Percentiles rank a stretch among this genome's conserved stretches.
phyloP scores from a whole-genome alignment of 2,888 invertebrate genomes.

The Aethes cnicana region DNA sequence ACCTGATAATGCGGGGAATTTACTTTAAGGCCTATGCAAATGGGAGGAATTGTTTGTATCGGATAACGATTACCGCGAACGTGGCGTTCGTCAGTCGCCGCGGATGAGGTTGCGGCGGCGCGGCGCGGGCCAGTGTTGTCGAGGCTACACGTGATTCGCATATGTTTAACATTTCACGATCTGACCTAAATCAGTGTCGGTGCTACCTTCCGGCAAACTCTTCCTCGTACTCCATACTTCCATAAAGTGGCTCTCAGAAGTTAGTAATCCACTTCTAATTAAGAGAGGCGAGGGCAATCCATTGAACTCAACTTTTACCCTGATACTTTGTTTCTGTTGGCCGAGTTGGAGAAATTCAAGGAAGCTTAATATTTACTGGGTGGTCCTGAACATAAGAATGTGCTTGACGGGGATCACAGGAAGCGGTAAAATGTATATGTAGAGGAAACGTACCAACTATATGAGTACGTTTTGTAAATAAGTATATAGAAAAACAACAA shows the following conservation, averaged over 20 bases:
- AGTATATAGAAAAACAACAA: too few relatives aligned
- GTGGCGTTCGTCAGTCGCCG: conserved; percentile 3
- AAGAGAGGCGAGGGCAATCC: conserved; percentile 10
- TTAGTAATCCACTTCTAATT: conserved; percentile 25
- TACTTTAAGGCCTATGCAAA: conserved; percentile 21
- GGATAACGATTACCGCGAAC: conserved; percentile 24
- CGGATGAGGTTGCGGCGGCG: conserved; percentile 5
- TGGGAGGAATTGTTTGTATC: conserved; percentile 28
- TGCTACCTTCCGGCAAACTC: conserved; percentile 17
- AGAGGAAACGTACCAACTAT: too few relatives aligned
- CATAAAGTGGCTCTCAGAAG: conserved; percentile 13
- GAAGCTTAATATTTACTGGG: not conserved
- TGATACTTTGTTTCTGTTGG: conserved; percentile 4
- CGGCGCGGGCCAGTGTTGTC: conserved; percentile 13
- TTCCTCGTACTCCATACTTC: conserved; percentile 20
- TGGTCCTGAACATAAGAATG: too few relatives aligned
- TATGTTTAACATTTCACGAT: conserved; percentile 41
- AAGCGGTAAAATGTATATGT: too few relatives aligned
- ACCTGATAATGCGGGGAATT: conserved; percentile 5
- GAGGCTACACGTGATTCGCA: conserved; percentile 45
- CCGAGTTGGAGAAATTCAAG: conserved; percentile 3
- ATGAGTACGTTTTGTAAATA: too few relatives aligned
- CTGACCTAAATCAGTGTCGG: conserved; percentile 34
- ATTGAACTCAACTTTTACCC: conserved; percentile 14
- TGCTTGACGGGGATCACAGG: too few relatives aligned